Evolutionary conservation across 2,797 vertebrate species (phyloP), one percentile per base, ranked within the genome.

Genomic region (Cyclura pinguis): DNA sequence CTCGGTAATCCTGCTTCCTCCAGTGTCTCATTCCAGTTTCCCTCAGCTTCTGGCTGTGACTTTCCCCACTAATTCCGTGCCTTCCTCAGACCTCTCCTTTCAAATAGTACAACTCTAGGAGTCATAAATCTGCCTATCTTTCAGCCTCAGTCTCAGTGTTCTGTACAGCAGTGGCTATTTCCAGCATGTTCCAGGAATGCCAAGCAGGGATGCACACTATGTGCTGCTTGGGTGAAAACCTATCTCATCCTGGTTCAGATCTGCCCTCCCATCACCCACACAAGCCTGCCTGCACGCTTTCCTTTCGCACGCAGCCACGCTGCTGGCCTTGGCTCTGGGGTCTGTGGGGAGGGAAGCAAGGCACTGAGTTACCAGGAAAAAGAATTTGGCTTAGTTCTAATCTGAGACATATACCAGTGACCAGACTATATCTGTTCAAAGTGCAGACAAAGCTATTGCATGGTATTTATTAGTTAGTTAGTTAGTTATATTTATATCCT

Each of bases 151-250:
- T 93, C 94, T 93, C 85, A 92, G 57, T 0, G 3, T 92, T 85
- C 32, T 0, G 16, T 64, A 80, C 84, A 89, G 92, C 14, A 85
- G 80, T 92, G 95, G 96, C 96, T 97, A 97, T 96, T 96, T 97
- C 93, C 94, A 96, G 96, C 95, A 64, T 81, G 93, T 88, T 89
- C 87, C 0, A 20, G 83, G 95, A 85, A 94, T 85, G 88, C 90
- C 3, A 91, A n/a, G 91, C 88, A 73, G 91, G 85, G 95, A 91
- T 0, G 85, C 92, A 89, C 86, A 32, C 92, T 94, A 96, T 96
- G 95, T 96, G 95, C 96, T 94, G 94, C 94, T 96, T 88, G 0
- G 90, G 89, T 96, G 96, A 96, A 97, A 97, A 96, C 93, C 93
- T 94, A 97, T 93, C 95, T 94, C 1, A 0, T 69, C 67, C 67